Base-by-base conservation (phyloP, 2,113 vertebrate species). In the Sarotherodon lohbergeri region DNA sequence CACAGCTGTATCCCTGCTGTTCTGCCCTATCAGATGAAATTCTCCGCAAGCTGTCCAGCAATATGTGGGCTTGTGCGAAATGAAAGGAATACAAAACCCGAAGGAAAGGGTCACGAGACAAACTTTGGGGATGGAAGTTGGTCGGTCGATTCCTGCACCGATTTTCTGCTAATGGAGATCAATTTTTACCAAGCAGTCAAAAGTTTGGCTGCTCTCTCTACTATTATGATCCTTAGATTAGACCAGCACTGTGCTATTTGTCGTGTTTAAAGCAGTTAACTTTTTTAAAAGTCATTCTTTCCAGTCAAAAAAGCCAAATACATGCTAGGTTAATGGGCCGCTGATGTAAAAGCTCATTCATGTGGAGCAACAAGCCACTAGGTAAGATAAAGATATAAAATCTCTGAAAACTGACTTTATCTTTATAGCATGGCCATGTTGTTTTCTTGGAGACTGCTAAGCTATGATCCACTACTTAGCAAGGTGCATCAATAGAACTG, bases 1-100 rank as follows among this genome's bases (percentile, higher is more conserved):
- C 87, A 63, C 90, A 88, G 90, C 89, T 86, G 88, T 22, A 83
- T 5, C 41, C 19, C 80, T 7, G 68, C 83, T 71, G 16, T 63
- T 54, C 8, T 2, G 3, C 61, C 55, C 85, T 16, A 50, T 54
- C 88, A 22, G 46, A 46, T 57, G 13, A 79, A 13, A 85, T 87
- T 63, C 63, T 86, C 32, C 4, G 1, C 85, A 80, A 89, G 85
- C 87, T 79, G 87, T 81, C 55, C 59, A 7, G 83, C 82, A 90
- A 89, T 55, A 68, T 79, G 88, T 82, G 84, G 27, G 84, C 24
- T 71, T 9, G 24, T 11, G 59, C 3, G 24, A 81, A 34, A 34
- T n/a, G 22, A 63, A 59, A n/a, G 29, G 82, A 61, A 79, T 24
- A 24, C 68, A 73, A 57, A 83, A 8, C 63, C 13, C 1, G 1